Base-by-base conservation (phyloP, 92 coral and sea anemone species). In the Plumapathes pennacea region DNA sequence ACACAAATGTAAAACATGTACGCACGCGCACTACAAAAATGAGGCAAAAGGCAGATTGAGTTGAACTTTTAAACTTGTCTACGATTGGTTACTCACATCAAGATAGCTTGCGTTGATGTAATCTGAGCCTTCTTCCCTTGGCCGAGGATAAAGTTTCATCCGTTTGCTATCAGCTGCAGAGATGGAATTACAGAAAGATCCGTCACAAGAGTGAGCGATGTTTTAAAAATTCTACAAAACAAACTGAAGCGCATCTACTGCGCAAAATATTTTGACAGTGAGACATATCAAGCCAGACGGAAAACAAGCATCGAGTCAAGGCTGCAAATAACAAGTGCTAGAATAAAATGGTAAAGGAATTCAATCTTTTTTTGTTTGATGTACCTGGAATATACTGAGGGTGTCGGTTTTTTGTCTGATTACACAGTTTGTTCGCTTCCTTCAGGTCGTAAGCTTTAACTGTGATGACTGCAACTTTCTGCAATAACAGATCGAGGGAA, bases 121-220 rank as follows among this genome's bases (percentile, higher is more conserved):
- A 57, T 92, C 98, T 0, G 92, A 85, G 14, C 98, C 98, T 50
- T 88, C 96, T 50, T 75, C 88, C 25, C 96, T 86, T 10, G 95
- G 94, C 2, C 85, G 67, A 18, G 89, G 96, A 39, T 50, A 89
- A 34, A 92, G 81, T 46, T 84, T 90, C 2, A 92, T 94, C 38
- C 98, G 81, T 38, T 87, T 64, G 25, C 76, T 74, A 46, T 86
- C 95, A 46, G 84, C 95, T 90, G 54, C 5, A 36, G 44, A 8
- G 39, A 49, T 33, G 26, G 52, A 13, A 40, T 27, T n/a, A n/a
- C n/a, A n/a, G n/a, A n/a, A n/a, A n/a, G n/a, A n/a, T n/a, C n/a
- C n/a, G n/a, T n/a, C n/a, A n/a, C n/a, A n/a, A n/a, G n/a, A n/a
- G n/a, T n/a, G n/a, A n/a, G n/a, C n/a, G n/a, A n/a, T n/a, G n/a